These are phyloP conservation scores for Apoda limacodes DNA, from an alignment of 2,888 invertebrate genomes.

Conservation along the genomic window DNA sequence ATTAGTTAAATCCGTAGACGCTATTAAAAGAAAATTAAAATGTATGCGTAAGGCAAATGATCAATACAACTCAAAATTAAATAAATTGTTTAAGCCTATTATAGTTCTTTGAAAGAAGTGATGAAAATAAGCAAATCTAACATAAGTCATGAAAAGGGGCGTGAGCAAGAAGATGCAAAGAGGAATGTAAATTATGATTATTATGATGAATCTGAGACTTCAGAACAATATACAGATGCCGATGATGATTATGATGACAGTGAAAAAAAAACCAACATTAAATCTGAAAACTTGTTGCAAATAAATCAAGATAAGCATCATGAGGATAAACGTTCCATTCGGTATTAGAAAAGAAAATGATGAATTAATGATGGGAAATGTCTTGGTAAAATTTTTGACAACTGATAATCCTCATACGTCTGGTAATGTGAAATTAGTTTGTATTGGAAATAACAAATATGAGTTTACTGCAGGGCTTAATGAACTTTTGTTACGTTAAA, in stretches of 20 bases:
- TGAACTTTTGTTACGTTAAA: slow-evolving; percentile 2
- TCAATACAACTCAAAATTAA: too few relatives aligned
- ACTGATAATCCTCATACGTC: background rate
- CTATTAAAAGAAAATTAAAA: slow-evolving; percentile 10
- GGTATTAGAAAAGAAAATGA: slow-evolving; percentile 5
- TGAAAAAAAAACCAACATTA: slow-evolving; percentile 3
- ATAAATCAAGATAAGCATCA: slow-evolving; percentile 5
- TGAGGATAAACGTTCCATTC: slow-evolving; percentile 5
- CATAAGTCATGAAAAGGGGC: too few relatives aligned
- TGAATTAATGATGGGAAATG: slow-evolving; percentile 2
- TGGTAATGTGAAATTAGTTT: slow-evolving; percentile 1
- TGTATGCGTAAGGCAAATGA: slow-evolving; percentile 4
- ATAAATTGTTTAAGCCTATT: slow-evolving; percentile 7
- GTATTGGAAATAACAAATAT: background rate
- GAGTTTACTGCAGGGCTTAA: slow-evolving; percentile 1
- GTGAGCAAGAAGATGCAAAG: too few relatives aligned
- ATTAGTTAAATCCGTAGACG: slow-evolving; percentile 5
- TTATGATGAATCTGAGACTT: too few relatives aligned
- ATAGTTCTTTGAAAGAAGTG: too few relatives aligned
- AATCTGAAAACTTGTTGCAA: slow-evolving; percentile 6
- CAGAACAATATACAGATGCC: too few relatives aligned
- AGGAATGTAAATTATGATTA: too few relatives aligned
- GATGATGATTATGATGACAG: slow-evolving; percentile 1
- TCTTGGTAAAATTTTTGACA: background rate
- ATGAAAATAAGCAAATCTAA: too few relatives aligned